These are phyloP conservation scores for Chloroceryle inda DNA, from an alignment of 2,797 vertebrate species.

Conservation along the genomic window DNA sequence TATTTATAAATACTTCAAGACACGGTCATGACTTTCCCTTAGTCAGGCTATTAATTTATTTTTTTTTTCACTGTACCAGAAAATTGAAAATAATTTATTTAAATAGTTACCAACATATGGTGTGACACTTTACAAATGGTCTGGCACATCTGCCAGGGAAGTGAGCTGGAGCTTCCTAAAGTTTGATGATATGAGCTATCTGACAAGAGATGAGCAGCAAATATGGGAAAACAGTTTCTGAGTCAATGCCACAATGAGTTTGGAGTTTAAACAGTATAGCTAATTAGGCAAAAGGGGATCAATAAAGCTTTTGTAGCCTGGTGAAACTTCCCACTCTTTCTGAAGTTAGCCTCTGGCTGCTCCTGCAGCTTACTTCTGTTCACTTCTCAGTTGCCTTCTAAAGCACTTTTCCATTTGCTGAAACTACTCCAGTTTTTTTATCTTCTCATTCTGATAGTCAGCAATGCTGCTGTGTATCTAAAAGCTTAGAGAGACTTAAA, in stretches of 20 bases:
- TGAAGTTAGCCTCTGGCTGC: not conserved
- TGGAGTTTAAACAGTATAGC: not conserved
- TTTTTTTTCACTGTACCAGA: not conserved
- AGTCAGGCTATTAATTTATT: not conserved
- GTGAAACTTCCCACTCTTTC: not conserved
- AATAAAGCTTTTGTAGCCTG: not conserved
- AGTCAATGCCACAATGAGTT: slow-evolving; percentile 3
- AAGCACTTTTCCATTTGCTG: not conserved
- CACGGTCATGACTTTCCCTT: not conserved
- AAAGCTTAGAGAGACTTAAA: not conserved
- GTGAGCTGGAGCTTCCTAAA: not conserved
- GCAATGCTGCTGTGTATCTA: not conserved
- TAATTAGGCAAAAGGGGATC: not conserved
- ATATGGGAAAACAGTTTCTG: not conserved
- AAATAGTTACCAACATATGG: slow-evolving; percentile 40
- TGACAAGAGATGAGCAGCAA: slow-evolving; percentile 31
- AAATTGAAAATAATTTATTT: not conserved
- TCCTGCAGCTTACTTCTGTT: not conserved
- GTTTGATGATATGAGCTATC: not conserved
- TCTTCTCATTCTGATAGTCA: slow-evolving; percentile 15
- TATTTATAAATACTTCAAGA: not conserved
- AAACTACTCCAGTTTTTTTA: not conserved
- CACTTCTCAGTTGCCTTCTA: not conserved
- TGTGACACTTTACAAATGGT: not conserved
- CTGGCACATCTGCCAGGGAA: slow-evolving; percentile 11